These are phyloP conservation scores for Schizothorax lantsangensis DNA, from an alignment of 2,797 vertebrate species.

Conservation along the genomic window DNA sequence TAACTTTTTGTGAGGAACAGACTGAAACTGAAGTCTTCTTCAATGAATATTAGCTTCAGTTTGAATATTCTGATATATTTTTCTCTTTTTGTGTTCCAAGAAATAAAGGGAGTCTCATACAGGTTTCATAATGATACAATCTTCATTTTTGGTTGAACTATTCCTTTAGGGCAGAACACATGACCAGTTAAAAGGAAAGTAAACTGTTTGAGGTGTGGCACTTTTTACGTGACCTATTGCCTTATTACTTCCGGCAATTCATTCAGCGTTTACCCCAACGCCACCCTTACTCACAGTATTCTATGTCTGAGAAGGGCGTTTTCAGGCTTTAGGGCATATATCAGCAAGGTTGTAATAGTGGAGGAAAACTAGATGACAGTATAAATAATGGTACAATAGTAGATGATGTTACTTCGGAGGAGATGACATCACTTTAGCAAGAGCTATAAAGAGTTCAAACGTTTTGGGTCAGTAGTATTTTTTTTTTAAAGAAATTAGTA, in stretches of 20 bases:
- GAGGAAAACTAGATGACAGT: background rate
- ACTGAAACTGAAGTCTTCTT: background rate
- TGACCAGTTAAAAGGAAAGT: background rate
- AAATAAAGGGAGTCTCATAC: background rate
- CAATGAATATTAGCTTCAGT: background rate
- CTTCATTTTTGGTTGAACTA: background rate
- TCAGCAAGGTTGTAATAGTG: background rate
- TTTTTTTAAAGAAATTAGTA: background rate
- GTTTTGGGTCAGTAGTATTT: background rate
- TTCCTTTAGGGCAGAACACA: constrained; percentile 3
- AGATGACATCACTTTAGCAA: background rate
- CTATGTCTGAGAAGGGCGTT: background rate
- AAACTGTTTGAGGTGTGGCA: background rate
- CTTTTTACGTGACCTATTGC: background rate
- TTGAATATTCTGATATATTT: background rate
- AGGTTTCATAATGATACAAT: background rate
- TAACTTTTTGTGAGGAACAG: background rate
- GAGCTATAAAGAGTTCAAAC: background rate
- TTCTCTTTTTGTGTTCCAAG: background rate
- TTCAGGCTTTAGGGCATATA: constrained; percentile 21
- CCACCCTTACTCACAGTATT: background rate
- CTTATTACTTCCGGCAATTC: constrained; percentile 15
- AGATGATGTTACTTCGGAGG: background rate
- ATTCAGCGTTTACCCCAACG: background rate
- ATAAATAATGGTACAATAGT: background rate